These are phyloP conservation scores for Chamaea fasciata DNA, from an alignment of 2,113 vertebrate genomes.

Conservation along the genomic window DNA sequence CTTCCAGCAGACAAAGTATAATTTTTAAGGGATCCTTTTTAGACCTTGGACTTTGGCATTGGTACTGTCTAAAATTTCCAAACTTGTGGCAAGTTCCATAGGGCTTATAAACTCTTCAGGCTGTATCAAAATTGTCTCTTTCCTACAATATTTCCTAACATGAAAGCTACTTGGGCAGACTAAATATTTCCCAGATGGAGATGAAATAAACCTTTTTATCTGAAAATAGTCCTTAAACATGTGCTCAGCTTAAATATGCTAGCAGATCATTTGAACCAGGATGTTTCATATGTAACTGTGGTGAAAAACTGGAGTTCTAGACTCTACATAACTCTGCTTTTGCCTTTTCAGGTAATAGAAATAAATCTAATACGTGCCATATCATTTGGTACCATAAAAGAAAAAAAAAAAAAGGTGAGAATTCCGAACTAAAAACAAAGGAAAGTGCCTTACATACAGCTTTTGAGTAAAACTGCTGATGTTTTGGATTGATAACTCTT, in stretches of 20 bases:
- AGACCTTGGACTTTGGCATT: neutral
- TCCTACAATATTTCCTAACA: neutral
- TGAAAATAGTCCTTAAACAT: neutral
- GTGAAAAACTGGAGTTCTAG: neutral
- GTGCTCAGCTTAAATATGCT: neutral
- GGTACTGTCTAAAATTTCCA: neutral
- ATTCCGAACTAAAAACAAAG: neutral
- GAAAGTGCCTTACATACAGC: neutral
- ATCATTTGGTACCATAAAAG: neutral
- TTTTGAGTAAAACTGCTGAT: constrained; percentile 1
- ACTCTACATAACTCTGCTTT: neutral
- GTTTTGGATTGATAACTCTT: constrained; percentile 32
- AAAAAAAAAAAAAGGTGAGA: neutral
- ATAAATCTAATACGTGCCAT: neutral
- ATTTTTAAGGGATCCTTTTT: neutral
- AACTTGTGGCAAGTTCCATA: neutral
- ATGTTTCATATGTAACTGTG: neutral
- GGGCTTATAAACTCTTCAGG: neutral
- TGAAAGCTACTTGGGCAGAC: neutral
- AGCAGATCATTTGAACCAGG: neutral
- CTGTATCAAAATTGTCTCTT: neutral
- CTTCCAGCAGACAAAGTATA: neutral
- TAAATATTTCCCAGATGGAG: neutral
- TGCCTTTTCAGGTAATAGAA: neutral
- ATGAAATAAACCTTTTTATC: neutral